A percentile compares a stretch with the other conserved stretches of the same genome.
phyloP scores from a whole-genome alignment of 2,113 vertebrate genomes.

The Zeus faber region DNA sequence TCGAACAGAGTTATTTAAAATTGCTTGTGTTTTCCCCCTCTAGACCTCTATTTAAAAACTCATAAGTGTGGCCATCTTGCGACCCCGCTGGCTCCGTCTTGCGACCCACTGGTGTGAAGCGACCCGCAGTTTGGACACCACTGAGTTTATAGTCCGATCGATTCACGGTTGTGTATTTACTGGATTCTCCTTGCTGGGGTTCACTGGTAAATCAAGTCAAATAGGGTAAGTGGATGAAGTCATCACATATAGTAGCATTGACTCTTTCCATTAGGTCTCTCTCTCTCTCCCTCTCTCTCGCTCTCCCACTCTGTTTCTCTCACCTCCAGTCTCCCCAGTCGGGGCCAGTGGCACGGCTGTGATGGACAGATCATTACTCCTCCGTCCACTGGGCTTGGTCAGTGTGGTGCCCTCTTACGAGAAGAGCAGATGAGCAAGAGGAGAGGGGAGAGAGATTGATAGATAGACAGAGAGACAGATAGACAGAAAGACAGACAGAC shows the following conservation, averaged over 20 bases:
- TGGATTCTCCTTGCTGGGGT: constrained; percentile 42
- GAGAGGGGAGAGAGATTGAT: neutral
- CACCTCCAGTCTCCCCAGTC: constrained; percentile 13
- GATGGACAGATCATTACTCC: constrained; percentile 55
- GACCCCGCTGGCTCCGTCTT: too few species aligned
- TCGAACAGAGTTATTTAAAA: too few species aligned
- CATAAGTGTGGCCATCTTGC: too few species aligned
- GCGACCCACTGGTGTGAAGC: too few species aligned
- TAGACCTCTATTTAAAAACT: too few species aligned
- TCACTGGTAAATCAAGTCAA: constrained; percentile 52
- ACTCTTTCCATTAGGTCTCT: constrained; percentile 52
- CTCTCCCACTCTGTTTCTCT: constrained; percentile 12
- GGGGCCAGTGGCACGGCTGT: constrained; percentile 32
- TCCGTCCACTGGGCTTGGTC: constrained; percentile 20
- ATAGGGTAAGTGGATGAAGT: constrained; percentile 49
- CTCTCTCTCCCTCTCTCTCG: constrained; percentile 7
- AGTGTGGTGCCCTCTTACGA: constrained; percentile 30
- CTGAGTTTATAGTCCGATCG: constrained; percentile 43
- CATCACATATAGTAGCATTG: constrained; percentile 52
- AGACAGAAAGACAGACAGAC: neutral
- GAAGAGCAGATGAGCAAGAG: constrained; percentile 9
- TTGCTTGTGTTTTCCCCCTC: too few species aligned
- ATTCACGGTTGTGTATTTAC: constrained; percentile 49
- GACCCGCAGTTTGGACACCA: too few species aligned
- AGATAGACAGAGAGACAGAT: neutral